These are phyloP conservation scores for Stigmatopora nigra DNA, from an alignment of 2,113 vertebrate genomes.

Conservation along the genomic window DNA sequence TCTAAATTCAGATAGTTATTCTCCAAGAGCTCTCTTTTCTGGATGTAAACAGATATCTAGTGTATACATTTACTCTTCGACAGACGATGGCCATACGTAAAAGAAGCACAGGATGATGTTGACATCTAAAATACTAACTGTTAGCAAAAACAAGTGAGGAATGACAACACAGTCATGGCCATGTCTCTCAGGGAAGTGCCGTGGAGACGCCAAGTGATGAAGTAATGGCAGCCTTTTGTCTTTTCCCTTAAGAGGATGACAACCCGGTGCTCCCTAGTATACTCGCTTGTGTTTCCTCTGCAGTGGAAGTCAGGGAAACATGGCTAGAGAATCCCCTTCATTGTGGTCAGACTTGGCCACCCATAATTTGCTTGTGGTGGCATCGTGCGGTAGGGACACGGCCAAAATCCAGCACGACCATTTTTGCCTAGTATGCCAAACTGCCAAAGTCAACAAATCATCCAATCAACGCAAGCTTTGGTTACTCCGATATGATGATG, in stretches of 20 bases:
- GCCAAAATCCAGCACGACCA: conserved; percentile 55
- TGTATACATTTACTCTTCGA: conserved; percentile 35
- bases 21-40: conserved; percentile 17
- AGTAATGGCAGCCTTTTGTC: conserved; percentile 21
- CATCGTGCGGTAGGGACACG: conserved; percentile 43
- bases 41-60: conserved; percentile 32
- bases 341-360: conserved; percentile 63
- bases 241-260: background rate
- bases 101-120: conserved; percentile 38
- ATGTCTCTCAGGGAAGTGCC: conserved; percentile 20
- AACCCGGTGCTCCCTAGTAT: background rate
- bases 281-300: conserved; percentile 33
- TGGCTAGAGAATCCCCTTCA: conserved; percentile 47
- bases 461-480: conserved; percentile 43
- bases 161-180: conserved; percentile 17
- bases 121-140: conserved; percentile 29
- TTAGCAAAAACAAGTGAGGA: conserved; percentile 35
- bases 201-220: conserved; percentile 23
- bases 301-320: conserved; percentile 51
- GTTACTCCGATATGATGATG: conserved; percentile 19
- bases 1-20: background rate
- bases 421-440: conserved; percentile 38
- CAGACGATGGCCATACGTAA: conserved; percentile 14
- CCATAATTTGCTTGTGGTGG: conserved; percentile 52
- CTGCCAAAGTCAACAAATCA: conserved; percentile 61